phyloP scores from a whole-genome alignment of 2,888 invertebrate species.

The Ormia ochracea region DNA sequence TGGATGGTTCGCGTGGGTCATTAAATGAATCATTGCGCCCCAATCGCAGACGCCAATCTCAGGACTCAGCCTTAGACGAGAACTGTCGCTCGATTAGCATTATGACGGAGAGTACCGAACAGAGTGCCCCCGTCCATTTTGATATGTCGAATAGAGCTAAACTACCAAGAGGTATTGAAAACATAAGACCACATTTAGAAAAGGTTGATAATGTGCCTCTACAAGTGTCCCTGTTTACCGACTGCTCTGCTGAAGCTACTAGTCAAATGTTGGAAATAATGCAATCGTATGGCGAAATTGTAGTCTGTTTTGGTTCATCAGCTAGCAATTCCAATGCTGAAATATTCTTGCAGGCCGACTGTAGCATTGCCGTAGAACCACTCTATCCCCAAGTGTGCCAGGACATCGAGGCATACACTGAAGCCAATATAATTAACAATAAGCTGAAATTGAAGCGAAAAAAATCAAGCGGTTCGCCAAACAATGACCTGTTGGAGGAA shows the following conservation, averaged over 20 bases:
- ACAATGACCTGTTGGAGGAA: constrained; percentile 54
- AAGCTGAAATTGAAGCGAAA: constrained; percentile 70
- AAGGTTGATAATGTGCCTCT: constrained; percentile 98
- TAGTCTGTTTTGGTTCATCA: constrained; percentile 94
- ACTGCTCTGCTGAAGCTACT: constrained; percentile 95
- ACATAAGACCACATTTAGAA: constrained; percentile 96
- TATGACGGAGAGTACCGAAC: constrained; percentile 92
- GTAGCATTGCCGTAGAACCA: constrained; percentile 93
- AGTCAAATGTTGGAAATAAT: constrained; percentile 95
- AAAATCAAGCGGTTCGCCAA: constrained; percentile 48
- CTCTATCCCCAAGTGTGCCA: constrained; percentile 88
- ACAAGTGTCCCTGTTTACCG: constrained; percentile 97
- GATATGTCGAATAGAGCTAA: constrained; percentile 96
- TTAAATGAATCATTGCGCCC: constrained; percentile 48
- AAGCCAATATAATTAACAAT: constrained; percentile 75
- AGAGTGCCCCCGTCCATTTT: constrained; percentile 93
- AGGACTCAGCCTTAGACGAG: constrained; percentile 79
- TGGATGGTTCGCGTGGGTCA: constrained; percentile 65
- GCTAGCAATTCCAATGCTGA: constrained; percentile 91
- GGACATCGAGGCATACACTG: constrained; percentile 75
- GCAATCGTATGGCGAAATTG: constrained; percentile 96
- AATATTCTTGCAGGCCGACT: constrained; percentile 95
- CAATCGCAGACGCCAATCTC: constrained; percentile 75
- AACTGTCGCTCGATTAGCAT: constrained; percentile 90
- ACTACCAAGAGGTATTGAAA: constrained; percentile 96